phyloP scores from a whole-genome alignment of 2,888 invertebrate genomes.

The Podabrus alpinus region DNA sequence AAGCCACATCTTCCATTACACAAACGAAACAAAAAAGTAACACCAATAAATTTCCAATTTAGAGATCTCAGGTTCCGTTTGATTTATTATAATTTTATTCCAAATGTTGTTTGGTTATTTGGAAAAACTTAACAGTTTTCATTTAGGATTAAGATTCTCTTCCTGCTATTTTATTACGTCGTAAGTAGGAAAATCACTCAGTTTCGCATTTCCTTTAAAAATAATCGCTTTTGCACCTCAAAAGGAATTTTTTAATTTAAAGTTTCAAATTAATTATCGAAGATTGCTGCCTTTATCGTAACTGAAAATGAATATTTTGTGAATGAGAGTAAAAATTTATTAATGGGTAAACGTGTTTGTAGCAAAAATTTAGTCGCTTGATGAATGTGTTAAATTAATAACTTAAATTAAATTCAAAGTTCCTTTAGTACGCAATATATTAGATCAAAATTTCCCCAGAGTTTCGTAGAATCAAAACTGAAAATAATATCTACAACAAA shows the following conservation, averaged over 20 bases:
- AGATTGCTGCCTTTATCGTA: neutral
- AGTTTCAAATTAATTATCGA: neutral
- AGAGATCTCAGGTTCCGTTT: neutral
- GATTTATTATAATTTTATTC: neutral
- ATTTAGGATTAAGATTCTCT: neutral
- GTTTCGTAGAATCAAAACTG: neutral
- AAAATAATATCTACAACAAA: neutral
- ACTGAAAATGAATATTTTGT: neutral
- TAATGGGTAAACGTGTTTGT: neutral
- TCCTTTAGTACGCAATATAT: neutral
- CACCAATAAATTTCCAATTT: neutral
- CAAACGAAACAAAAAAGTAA: neutral
- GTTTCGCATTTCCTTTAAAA: neutral
- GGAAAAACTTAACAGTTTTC: neutral
- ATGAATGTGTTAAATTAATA: neutral
- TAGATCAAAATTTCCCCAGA: neutral
- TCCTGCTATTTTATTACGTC: too few species aligned
- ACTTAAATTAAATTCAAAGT: neutral
- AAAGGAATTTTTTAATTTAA: neutral
- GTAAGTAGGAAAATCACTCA: neutral
- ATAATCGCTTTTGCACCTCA: neutral
- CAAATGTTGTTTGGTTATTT: neutral
- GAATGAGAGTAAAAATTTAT: neutral
- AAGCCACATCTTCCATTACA: neutral
- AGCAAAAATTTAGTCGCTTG: neutral